Conservation (phyloP, 2,797 vertebrate species). For the Brachyalestes nurse region DNA sequence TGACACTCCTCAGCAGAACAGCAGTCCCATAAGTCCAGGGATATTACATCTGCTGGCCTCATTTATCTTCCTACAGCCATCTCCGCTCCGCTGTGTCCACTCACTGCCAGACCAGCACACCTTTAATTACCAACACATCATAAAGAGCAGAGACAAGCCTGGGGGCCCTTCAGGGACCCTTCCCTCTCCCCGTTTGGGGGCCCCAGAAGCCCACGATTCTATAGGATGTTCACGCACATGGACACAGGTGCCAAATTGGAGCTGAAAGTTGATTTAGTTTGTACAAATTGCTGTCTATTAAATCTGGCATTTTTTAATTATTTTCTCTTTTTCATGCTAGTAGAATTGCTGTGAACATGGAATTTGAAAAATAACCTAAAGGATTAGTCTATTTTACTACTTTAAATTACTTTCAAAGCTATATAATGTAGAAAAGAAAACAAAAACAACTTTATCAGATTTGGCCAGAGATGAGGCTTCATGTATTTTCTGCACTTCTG, state of each 20-base stretch:
- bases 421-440: too few relatives aligned
- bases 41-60: slow-evolving; percentile 89
- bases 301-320: neutral
- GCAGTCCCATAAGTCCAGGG: slow-evolving; percentile 86
- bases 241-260: slow-evolving; percentile 2
- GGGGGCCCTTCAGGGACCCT: slow-evolving; percentile 69
- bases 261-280: slow-evolving; percentile 5
- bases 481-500: too few relatives aligned
- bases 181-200: slow-evolving; percentile 48
- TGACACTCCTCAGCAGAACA: slow-evolving; percentile 90
- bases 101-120: slow-evolving; percentile 74
- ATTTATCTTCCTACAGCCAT: slow-evolving; percentile 86
- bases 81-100: slow-evolving; percentile 59
- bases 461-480: too few relatives aligned
- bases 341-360: too few relatives aligned
- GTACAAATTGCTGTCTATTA: neutral
- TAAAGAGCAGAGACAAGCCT: slow-evolving; percentile 87
- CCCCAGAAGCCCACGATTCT: slow-evolving; percentile 26
- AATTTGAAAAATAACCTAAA: too few relatives aligned
- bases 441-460: too few relatives aligned
- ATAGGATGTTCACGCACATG: slow-evolving; percentile 5
- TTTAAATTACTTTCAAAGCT: too few relatives aligned
- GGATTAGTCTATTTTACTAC: too few relatives aligned
- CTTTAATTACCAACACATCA: slow-evolving; percentile 91
- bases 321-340: neutral